Base-by-base conservation (phyloP, 2,888 invertebrate genomes). In the Rhorus exstirpatorius region DNA sequence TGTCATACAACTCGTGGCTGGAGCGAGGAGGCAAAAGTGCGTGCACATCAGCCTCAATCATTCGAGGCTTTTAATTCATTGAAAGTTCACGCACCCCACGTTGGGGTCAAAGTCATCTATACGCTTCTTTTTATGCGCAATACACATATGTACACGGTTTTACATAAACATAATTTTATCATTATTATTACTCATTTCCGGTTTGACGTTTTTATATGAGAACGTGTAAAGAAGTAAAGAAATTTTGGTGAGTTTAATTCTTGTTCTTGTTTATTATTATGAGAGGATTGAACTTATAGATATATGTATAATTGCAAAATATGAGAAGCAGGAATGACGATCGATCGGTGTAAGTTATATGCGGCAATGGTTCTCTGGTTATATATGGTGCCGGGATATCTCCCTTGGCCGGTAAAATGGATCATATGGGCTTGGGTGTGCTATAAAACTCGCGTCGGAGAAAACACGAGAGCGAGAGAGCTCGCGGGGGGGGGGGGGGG, bases 41-140 rank as follows among this genome's bases (percentile, higher is more conserved):
- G 51, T 21, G 38, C 38, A 21, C 21, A 21, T 35, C 31, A 35
- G 35, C 19, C n/a, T 31, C 24, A 21, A 41, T 41, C 53, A 26
- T 12, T 38, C 68, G 53, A 3, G 6, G 49, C 49, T n/a, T n/a
- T 19, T 41, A 41, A 49, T 68, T 41, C 68, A 19, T 51, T 31
- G n/a, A 38, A 51, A 19, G 53, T 68, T 68, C 68, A 68, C 17
- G 51, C 68, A 83, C 76, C 44, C 79, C 70, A 65, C 71, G 78
- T 76, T 80, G 77, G 85, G 87, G 87, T 87, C 87, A 87, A 87
- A 87, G 87, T 86, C 86, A 86, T 86, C 82, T 76, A 65, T 80
- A 19, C 44, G 61, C 14, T n/a, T 63, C 74, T 1, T 63, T 6
- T n/a, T 21, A 55, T 41, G 26, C 60, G n/a, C 12, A 24, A 38